Percentiles rank a stretch among this genome's conserved stretches.
phyloP scores from a whole-genome alignment of 2,113 vertebrate genomes.

The Camelus dromedarius region DNA sequence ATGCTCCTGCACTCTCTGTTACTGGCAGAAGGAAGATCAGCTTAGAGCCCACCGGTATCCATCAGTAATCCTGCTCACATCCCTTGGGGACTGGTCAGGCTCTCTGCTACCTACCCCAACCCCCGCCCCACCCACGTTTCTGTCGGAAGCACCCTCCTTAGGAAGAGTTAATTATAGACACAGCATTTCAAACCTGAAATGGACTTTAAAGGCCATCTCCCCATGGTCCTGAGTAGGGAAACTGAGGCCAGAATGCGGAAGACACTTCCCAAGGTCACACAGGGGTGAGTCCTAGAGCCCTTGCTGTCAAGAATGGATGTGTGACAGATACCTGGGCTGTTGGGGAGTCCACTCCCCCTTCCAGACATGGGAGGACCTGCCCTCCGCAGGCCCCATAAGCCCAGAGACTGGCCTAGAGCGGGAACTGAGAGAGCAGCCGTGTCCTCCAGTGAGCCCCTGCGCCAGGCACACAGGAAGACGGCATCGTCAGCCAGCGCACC shows the following conservation, averaged over 20 bases:
- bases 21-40: not conserved
- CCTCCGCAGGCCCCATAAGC: not conserved
- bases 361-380: not conserved
- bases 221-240: not conserved
- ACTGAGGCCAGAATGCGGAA: not conserved
- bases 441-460: not conserved
- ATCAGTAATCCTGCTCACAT: not conserved
- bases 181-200: not conserved
- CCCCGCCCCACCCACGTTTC: not conserved
- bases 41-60: not conserved
- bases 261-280: not conserved
- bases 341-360: fast-evolving
- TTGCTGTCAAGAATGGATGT: not conserved
- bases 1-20: not conserved
- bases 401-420: fast-evolving
- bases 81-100: not conserved
- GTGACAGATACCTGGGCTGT: not conserved
- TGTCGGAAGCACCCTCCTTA: not conserved
- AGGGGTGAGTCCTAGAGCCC: not conserved
- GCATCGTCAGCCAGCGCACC: not conserved
- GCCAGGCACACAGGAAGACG: not conserved
- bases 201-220: not conserved
- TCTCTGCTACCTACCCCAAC: not conserved
- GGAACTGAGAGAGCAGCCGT: not conserved
- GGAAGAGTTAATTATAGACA: not conserved